Evolutionary conservation across 2,113 vertebrate species (phyloP).

Genomic region (Stegostoma tigrinum): DNA sequence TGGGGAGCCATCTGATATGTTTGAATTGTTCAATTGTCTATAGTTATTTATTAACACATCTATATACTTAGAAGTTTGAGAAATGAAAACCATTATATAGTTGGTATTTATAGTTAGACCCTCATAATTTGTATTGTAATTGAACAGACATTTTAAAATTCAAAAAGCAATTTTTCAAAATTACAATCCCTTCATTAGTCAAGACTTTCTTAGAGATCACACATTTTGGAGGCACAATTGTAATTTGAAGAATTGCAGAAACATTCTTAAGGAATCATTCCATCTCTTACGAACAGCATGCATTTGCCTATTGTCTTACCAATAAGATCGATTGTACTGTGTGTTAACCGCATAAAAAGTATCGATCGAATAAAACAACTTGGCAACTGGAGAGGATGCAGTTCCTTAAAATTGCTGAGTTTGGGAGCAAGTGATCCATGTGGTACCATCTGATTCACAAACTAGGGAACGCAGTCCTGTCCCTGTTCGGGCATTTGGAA

Average conservation of each 20-base stretch:
- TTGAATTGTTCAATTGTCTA: background rate
- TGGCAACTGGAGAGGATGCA: background rate
- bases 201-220: background rate
- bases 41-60: background rate
- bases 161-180: background rate
- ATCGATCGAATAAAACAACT: background rate
- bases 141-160: background rate
- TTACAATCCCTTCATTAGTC: background rate
- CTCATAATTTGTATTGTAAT: slow-evolving; percentile 14
- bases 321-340: background rate
- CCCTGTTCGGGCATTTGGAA: background rate
- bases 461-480: background rate
- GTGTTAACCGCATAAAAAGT: background rate
- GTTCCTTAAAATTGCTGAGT: background rate
- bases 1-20: background rate
- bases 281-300: background rate
- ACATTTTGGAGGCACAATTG: background rate
- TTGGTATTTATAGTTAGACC: background rate
- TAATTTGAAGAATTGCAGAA: background rate
- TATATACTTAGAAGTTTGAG: background rate
- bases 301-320: background rate
- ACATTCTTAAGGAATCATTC: background rate
- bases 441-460: background rate
- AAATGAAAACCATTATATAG: background rate
- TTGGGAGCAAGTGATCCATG: background rate